phyloP scores from a whole-genome alignment of 2,888 invertebrate genomes.

The Lottia scabra region DNA sequence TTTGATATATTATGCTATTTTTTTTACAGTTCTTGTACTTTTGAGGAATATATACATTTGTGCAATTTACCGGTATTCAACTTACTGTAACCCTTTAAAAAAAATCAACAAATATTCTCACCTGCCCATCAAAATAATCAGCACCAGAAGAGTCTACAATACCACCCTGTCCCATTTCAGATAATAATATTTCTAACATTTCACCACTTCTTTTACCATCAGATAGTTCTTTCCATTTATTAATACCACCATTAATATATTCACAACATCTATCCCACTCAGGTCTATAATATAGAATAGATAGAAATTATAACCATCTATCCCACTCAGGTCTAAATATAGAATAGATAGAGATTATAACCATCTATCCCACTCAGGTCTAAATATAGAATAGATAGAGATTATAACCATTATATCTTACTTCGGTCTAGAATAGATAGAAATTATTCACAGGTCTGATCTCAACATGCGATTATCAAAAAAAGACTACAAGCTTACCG shows the following conservation, averaged over 20 bases:
- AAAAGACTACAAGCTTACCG: slow-evolving; percentile 44
- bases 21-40: no score
- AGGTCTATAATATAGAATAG: slow-evolving; percentile 46
- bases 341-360: no score
- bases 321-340: no score
- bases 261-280: slow-evolving; percentile 67
- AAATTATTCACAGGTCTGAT: no score
- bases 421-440: slow-evolving; percentile 24
- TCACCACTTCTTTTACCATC: slow-evolving; percentile 64
- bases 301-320: slow-evolving; percentile 44
- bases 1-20: no score
- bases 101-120: slow-evolving; percentile 24
- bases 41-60: no score
- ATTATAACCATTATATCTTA: slow-evolving; percentile 48
- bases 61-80: no score
- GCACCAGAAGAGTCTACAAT: slow-evolving; percentile 54
- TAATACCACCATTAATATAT: slow-evolving; percentile 59
- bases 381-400: no score
- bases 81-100: no score
- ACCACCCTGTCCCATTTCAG: slow-evolving; percentile 62
- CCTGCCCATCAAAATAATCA: slow-evolving; percentile 66
- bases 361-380: no score
- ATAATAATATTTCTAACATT: slow-evolving; percentile 62
- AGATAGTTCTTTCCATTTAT: slow-evolving; percentile 64
- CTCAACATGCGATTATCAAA: not conserved